Evolutionary conservation across 2,888 invertebrate genomes (phyloP).

Genomic region (Melinopterus prodromus): DNA sequence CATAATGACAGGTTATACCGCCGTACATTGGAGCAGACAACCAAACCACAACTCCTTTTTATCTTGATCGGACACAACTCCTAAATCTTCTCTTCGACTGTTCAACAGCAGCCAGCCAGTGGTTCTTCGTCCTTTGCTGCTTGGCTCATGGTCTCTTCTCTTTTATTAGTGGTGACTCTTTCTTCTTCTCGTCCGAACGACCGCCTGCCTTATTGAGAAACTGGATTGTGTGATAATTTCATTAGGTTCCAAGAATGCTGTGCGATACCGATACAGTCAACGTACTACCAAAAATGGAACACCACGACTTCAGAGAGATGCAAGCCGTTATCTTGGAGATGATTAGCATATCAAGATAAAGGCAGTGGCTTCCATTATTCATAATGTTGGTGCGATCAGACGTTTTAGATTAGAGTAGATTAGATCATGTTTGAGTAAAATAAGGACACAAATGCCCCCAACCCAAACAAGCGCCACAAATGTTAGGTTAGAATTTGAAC

Average conservation of each 20-base stretch:
- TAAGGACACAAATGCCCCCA: too few species aligned
- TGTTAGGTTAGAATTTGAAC: too few species aligned
- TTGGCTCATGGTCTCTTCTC: background rate
- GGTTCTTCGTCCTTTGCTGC: too few species aligned
- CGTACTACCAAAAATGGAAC: background rate
- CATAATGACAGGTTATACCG: background rate
- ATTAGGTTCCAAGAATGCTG: background rate
- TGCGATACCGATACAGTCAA: background rate
- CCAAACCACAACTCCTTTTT: conserved; percentile 4
- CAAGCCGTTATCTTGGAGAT: background rate
- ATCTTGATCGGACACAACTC: background rate
- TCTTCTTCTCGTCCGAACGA: background rate
- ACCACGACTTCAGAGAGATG: background rate
- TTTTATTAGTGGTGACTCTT: background rate
- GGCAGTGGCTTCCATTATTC: background rate
- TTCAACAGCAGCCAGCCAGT: background rate
- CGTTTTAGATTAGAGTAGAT: background rate
- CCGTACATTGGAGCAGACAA: background rate
- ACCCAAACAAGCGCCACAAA: too few species aligned
- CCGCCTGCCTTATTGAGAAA: conserved; percentile 21
- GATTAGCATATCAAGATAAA: background rate
- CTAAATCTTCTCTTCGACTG: background rate
- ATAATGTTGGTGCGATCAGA: background rate
- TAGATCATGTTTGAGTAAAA: background rate
- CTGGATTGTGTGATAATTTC: conserved; percentile 26